These are phyloP conservation scores for Formicarius rufipectus DNA, from an alignment of 2,113 vertebrate genomes.

Conservation along the genomic window DNA sequence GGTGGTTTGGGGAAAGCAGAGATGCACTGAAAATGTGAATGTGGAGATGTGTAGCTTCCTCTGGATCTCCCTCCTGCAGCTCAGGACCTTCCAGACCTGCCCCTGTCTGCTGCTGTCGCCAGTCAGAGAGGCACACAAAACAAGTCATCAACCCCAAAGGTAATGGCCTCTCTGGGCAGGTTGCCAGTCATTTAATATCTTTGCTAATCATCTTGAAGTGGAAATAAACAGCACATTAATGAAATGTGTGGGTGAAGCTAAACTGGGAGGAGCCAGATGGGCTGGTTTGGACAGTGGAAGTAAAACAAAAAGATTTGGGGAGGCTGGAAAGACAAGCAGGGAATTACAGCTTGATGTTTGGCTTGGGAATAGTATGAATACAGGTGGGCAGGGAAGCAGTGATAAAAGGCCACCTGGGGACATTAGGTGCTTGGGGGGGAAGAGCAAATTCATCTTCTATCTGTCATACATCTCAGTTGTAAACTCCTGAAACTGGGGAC, in stretches of 20 bases:
- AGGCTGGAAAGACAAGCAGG: background rate
- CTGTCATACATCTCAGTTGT: background rate
- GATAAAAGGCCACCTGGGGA: background rate
- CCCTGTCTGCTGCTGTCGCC: background rate
- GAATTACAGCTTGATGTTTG: background rate
- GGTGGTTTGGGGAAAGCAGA: background rate
- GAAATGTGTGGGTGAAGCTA: slow-evolving; percentile 16
- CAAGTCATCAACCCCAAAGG: slow-evolving; percentile 27
- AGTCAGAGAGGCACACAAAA: background rate
- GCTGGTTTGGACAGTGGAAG: background rate
- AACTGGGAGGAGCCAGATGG: background rate
- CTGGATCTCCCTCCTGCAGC: background rate
- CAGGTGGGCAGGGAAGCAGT: background rate
- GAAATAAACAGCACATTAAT: slow-evolving; percentile 35
- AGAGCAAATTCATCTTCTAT: background rate
- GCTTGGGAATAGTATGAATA: background rate
- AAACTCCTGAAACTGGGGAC: background rate
- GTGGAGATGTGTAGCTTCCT: background rate
- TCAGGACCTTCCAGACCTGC: background rate
- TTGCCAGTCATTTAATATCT: slow-evolving; percentile 31
- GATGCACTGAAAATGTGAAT: background rate
- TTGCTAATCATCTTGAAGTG: background rate
- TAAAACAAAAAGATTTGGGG: background rate
- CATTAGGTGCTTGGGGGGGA: background rate
- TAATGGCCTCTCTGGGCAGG: slow-evolving; percentile 22